These are phyloP conservation scores for Sceloporus tristichus DNA, from an alignment of 2,113 vertebrate genomes.

Conservation along the genomic window DNA sequence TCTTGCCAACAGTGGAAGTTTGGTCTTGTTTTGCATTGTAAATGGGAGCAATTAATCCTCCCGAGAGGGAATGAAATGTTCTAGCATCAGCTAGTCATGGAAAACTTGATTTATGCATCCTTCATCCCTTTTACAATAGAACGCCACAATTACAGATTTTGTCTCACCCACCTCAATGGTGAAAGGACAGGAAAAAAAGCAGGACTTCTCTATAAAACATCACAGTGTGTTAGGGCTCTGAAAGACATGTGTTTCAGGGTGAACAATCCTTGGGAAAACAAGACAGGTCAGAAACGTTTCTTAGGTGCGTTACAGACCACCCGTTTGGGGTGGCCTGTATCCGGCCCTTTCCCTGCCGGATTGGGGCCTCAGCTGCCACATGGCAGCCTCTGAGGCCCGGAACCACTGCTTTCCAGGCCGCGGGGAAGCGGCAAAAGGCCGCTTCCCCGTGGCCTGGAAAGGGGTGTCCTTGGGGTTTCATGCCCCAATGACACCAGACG, in stretches of 20 bases:
- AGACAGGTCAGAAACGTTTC: not conserved
- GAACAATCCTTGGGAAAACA: too few species aligned
- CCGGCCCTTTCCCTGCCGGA: too few species aligned
- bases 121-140: not conserved
- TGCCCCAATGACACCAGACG: too few species aligned
- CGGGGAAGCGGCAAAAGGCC: too few species aligned
- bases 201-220: not conserved
- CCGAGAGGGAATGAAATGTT: slow-evolving; percentile 7
- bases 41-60: not conserved
- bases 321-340: too few species aligned
- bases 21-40: not conserved
- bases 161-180: not conserved
- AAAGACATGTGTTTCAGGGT: not conserved
- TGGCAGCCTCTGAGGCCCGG: too few species aligned
- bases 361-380: too few species aligned
- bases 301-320: too few species aligned
- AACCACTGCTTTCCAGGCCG: too few species aligned
- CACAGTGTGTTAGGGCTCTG: not conserved
- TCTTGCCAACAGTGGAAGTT: not conserved
- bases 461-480: too few species aligned
- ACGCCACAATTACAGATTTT: not conserved
- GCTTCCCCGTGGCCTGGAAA: too few species aligned
- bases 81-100: not conserved
- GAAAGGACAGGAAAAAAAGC: not conserved
- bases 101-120: not conserved